Conservation (phyloP, 1,140 invertebrate species). For the Pseudomyrmex concolor region DNA sequence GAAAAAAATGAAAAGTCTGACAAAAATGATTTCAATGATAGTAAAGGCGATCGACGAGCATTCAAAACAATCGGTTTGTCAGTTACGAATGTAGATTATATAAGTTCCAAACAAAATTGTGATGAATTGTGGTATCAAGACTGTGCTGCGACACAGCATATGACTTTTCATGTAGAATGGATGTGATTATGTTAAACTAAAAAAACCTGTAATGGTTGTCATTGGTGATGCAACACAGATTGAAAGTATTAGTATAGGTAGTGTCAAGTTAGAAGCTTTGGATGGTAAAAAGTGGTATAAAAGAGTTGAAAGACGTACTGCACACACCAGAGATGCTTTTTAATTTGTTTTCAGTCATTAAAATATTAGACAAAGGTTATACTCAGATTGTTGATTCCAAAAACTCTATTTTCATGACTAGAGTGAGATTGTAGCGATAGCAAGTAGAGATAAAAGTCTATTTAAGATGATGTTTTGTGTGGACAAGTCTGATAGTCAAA, state of each 20-base stretch:
- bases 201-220: slow-evolving; percentile 47
- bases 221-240: slow-evolving; percentile 65
- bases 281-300: slow-evolving; percentile 64
- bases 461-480: slow-evolving; percentile 30
- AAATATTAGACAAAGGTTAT: slow-evolving; percentile 70
- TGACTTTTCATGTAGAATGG: slow-evolving; percentile 39
- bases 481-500: not conserved
- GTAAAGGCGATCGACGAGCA: too few relatives aligned
- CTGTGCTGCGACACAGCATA: too few relatives aligned
- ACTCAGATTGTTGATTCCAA: too few relatives aligned
- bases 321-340: slow-evolving; percentile 79
- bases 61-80: too few relatives aligned
- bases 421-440: not conserved
- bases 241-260: slow-evolving; percentile 59
- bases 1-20: too few relatives aligned
- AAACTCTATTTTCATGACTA: slow-evolving; percentile 42
- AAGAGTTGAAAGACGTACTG: slow-evolving; percentile 71
- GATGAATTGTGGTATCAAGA: too few relatives aligned
- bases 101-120: too few relatives aligned
- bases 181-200: slow-evolving; percentile 45
- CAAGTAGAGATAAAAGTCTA: slow-evolving; percentile 10
- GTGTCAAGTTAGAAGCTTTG: slow-evolving; percentile 63
- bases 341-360: slow-evolving; percentile 81
- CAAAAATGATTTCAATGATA: too few relatives aligned
- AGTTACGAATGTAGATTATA: too few relatives aligned